These are phyloP conservation scores for Sinhomidia bicolor DNA, from an alignment of 2,888 invertebrate species.

Conservation along the genomic window DNA sequence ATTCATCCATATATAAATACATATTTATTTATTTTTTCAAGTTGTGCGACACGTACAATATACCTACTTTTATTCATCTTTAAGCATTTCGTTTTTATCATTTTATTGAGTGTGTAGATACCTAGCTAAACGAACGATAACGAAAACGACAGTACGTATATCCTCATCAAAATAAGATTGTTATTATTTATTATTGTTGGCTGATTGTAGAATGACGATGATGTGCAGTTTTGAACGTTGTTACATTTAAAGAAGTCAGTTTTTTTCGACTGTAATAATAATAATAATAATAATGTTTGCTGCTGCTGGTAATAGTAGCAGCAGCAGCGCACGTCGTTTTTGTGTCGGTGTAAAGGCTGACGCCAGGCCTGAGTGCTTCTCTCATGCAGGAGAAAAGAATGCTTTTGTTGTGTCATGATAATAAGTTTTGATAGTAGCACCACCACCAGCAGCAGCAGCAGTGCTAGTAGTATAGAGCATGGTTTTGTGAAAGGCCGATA, in stretches of 20 bases:
- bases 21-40: slow-evolving; percentile 22
- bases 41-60: slow-evolving; percentile 21
- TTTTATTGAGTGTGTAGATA: no score
- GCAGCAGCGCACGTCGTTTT: slow-evolving; percentile 40
- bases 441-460: no score
- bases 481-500: slow-evolving; percentile 70
- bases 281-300: neutral
- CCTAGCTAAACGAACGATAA: neutral
- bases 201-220: slow-evolving; percentile 7
- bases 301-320: neutral
- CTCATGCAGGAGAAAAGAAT: slow-evolving; percentile 63
- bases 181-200: slow-evolving; percentile 23
- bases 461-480: slow-evolving; percentile 24
- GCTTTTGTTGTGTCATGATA: slow-evolving; percentile 74
- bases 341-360: slow-evolving; percentile 61
- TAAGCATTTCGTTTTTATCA: no score
- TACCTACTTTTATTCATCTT: no score
- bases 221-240: slow-evolving; percentile 20
- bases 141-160: neutral
- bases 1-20: slow-evolving; percentile 36
- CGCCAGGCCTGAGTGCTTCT: slow-evolving; percentile 61
- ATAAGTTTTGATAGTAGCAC: slow-evolving; percentile 48
- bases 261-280: no score
- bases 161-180: slow-evolving; percentile 14
- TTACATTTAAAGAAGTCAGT: neutral